Evolutionary conservation across 2,888 invertebrate genomes (phyloP).

Genomic region (Mythimna ferrago): DNA sequence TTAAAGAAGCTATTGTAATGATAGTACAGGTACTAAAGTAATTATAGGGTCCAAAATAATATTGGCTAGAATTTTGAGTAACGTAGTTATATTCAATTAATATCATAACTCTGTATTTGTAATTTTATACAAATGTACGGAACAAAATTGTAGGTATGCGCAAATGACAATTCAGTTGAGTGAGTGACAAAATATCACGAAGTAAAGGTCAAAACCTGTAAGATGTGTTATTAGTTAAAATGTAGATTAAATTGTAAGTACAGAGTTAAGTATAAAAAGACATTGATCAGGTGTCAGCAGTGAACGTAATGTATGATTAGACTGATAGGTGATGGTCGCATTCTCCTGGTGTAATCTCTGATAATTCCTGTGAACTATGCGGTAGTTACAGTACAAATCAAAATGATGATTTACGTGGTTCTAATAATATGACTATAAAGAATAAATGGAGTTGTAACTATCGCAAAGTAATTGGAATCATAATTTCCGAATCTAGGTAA

Average conservation of each 20-base stretch:
- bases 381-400: constrained; percentile 29
- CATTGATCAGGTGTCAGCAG: constrained; percentile 49
- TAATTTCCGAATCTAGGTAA: constrained; percentile 45
- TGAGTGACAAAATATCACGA: background rate
- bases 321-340: constrained; percentile 63
- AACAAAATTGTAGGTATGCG: constrained; percentile 10
- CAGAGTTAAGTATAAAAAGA: constrained; percentile 58
- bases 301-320: constrained; percentile 55
- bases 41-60: constrained; percentile 84
- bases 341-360: constrained; percentile 52
- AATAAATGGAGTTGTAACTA: constrained; percentile 27
- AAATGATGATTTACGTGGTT: background rate
- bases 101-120: constrained; percentile 62
- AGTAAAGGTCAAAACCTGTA: constrained; percentile 9
- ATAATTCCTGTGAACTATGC: constrained; percentile 32
- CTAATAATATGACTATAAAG: background rate
- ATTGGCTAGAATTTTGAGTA: constrained; percentile 76
- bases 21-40: constrained; percentile 79
- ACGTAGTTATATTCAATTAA: constrained; percentile 68
- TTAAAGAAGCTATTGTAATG: constrained; percentile 68
- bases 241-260: constrained; percentile 56
- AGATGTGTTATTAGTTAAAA: constrained; percentile 3
- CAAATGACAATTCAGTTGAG: background rate
- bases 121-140: constrained; percentile 45
- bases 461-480: constrained; percentile 45